Percentiles rank a stretch among this genome's conserved stretches.
Evolutionary conservation across 2,888 invertebrate genomes (phyloP).

Genomic region (Argynnis bischoffii): DNA sequence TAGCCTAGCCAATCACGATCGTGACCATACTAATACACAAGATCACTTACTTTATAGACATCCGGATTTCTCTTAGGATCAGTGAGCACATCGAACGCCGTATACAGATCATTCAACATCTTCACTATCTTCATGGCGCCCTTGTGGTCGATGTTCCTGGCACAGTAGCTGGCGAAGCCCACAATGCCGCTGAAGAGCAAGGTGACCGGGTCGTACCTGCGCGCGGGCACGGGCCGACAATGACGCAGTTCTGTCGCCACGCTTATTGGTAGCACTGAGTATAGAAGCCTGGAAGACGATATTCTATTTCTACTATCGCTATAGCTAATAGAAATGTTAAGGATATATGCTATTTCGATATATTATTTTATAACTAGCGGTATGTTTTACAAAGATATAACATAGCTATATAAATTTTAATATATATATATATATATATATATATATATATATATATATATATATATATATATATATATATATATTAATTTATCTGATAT

Average conservation of each 20-base stretch:
- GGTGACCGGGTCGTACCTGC: conserved; percentile 94
- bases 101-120: conserved; percentile 96
- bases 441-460: too few species aligned
- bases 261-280: conserved; percentile 95
- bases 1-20: too few species aligned
- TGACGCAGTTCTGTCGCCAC: conserved; percentile 98
- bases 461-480: too few species aligned
- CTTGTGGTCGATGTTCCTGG: conserved; percentile 93
- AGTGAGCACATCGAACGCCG: conserved; percentile 95
- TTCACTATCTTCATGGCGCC: conserved; percentile 98
- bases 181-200: conserved; percentile 95
- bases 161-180: conserved; percentile 95
- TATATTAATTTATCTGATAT: too few species aligned
- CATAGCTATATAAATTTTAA: too few species aligned
- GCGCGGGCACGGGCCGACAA: conserved; percentile 93
- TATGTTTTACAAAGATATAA: too few species aligned
- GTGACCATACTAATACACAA: neutral
- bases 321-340: too few species aligned
- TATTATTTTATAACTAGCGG: too few species aligned
- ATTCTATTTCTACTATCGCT: neutral
- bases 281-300: conserved; percentile 87
- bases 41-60: conserved; percentile 91
- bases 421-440: too few species aligned
- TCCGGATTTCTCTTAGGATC: conserved; percentile 96
- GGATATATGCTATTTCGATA: too few species aligned